A percentile compares a stretch with the other conserved stretches of the same genome.
Conservation (phyloP, 2,113 vertebrate species). For the Petromus typicus region DNA sequence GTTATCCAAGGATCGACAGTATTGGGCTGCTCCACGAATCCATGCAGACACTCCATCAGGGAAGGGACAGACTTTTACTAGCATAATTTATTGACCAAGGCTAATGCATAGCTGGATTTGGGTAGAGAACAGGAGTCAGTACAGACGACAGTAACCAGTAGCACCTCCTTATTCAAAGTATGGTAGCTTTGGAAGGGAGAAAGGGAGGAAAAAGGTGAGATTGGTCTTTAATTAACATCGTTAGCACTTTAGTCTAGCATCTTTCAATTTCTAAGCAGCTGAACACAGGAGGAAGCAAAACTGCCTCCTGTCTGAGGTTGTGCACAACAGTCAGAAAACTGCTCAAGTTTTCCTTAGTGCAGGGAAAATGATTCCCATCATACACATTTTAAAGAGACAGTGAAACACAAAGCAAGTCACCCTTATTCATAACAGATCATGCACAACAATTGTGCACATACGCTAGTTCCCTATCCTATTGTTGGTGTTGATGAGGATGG, state of each 20-base stretch:
- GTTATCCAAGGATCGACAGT: too few species aligned
- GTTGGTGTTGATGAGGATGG: background rate
- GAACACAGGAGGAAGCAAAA: background rate
- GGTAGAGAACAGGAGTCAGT: background rate
- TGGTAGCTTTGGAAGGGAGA: background rate
- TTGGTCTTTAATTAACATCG: background rate
- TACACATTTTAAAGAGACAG: background rate
- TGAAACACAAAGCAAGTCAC: background rate
- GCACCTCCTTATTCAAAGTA: background rate
- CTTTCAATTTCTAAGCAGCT: background rate
- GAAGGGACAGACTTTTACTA: background rate
- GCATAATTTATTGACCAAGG: background rate
- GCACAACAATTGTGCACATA: background rate
- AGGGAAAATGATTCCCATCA: background rate
- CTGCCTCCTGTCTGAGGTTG: background rate
- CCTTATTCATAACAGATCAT: background rate
- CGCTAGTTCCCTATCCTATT: background rate
- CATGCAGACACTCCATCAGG: background rate
- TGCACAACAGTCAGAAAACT: background rate
- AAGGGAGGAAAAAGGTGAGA: background rate
- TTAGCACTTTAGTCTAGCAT: background rate
- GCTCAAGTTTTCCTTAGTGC: background rate
- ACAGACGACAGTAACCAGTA: background rate
- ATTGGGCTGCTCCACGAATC: background rate
- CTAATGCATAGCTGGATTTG: background rate